A percentile compares a stretch with the other conserved stretches of the same genome.
Conservation (phyloP, 2,113 vertebrate genomes). For the Hylia prasina region DNA sequence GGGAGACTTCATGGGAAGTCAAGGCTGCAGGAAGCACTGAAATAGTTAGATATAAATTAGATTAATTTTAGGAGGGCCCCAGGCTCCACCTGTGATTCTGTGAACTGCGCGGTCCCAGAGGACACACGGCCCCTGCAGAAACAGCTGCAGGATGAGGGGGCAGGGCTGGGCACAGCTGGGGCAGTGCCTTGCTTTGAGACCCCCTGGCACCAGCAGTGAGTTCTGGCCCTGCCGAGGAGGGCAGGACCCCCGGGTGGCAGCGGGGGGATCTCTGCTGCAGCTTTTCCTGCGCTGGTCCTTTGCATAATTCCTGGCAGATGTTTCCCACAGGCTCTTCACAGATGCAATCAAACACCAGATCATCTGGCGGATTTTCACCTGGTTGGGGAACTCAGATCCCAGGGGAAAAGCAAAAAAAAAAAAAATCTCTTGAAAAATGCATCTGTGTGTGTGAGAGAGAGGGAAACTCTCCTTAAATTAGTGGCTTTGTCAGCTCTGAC, state of each 20-base stretch:
- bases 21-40: neutral
- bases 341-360: neutral
- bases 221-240: neutral
- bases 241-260: neutral
- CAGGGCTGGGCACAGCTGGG: neutral
- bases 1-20: neutral
- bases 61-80: neutral
- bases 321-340: neutral
- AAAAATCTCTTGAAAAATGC: neutral
- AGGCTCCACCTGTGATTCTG: neutral
- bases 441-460: neutral
- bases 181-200: neutral
- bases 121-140: too few species aligned
- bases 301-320: neutral
- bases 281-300: rapidly evolving
- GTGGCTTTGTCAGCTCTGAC: neutral
- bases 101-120: too few species aligned
- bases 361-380: neutral
- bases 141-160: neutral
- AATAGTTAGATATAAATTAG: too few species aligned
- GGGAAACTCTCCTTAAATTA: neutral
- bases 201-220: neutral
- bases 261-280: neutral
- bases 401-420: neutral
- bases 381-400: neutral